Conservation (phyloP, 2,888 invertebrate species). For the Mesorhabditis belari region DNA sequence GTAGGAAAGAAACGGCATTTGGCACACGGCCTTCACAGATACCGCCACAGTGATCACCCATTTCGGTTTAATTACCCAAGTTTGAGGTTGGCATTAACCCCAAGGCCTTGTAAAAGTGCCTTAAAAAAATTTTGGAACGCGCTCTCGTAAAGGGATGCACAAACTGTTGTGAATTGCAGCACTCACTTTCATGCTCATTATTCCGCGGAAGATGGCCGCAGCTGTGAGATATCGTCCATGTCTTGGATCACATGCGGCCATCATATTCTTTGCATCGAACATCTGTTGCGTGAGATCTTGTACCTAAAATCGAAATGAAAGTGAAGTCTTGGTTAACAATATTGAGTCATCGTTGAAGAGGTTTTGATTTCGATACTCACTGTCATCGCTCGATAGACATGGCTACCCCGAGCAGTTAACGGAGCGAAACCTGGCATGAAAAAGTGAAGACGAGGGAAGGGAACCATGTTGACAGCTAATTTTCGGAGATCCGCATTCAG, state of each 20-base stretch:
- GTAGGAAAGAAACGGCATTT: too few relatives aligned
- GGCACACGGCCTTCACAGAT: too few relatives aligned
- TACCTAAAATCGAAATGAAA: conserved; percentile 63
- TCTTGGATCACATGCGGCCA: conserved; percentile 58
- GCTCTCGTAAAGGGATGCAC: too few relatives aligned
- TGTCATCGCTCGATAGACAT: conserved; percentile 16
- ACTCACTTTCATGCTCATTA: conserved; percentile 61
- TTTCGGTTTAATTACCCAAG: too few relatives aligned
- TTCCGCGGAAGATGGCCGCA: conserved; percentile 61
- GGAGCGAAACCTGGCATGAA: conserved; percentile 58
- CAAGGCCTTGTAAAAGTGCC: too few relatives aligned
- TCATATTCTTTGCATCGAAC: conserved; percentile 62
- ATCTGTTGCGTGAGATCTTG: conserved; percentile 68
- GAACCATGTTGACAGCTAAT: conserved; percentile 76
- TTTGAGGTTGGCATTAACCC: too few relatives aligned
- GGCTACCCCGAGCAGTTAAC: conserved; percentile 59
- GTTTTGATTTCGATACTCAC: conserved; percentile 12
- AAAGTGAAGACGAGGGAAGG: conserved; percentile 72
- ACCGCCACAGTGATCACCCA: too few relatives aligned
- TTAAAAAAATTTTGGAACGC: too few relatives aligned
- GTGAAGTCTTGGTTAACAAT: too few relatives aligned
- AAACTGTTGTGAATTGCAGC: neutral
- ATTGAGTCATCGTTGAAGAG: too few relatives aligned
- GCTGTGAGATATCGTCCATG: conserved; percentile 61
- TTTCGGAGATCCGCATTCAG: conserved; percentile 81